Evolutionary conservation across 2,888 invertebrate species (phyloP).

Genomic region (Aricia artaxerxes): DNA sequence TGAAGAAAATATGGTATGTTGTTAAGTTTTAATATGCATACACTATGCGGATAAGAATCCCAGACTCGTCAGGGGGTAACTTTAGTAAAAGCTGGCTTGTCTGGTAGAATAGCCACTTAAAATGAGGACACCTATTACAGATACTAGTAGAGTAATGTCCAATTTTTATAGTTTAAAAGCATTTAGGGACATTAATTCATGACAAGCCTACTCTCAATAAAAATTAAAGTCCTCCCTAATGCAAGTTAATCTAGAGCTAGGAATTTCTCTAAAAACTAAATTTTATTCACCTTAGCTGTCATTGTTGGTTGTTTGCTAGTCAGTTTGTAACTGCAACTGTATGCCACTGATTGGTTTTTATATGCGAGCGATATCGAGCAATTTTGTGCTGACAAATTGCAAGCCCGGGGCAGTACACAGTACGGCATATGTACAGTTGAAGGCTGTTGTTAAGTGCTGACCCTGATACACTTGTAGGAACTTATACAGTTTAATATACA

Average conservation of each 20-base stretch:
- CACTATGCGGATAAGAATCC: no score
- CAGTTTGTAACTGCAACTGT: slow-evolving; percentile 53
- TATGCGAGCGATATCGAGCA: slow-evolving; percentile 44
- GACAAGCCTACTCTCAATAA: no score
- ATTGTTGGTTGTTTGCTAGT: slow-evolving; percentile 60
- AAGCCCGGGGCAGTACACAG: not conserved
- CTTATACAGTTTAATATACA: no score
- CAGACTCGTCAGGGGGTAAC: no score
- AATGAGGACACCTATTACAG: no score
- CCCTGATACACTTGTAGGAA: no score
- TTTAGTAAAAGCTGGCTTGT: no score
- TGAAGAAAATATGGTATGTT: slow-evolving; percentile 39
- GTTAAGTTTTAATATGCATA: not conserved
- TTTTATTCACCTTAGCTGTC: slow-evolving; percentile 59
- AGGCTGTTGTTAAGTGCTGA: not conserved
- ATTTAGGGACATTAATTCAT: no score
- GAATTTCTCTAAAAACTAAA: not conserved
- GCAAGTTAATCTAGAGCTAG: not conserved
- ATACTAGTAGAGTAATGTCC: no score
- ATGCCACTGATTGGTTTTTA: slow-evolving; percentile 56
- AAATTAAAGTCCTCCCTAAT: no score
- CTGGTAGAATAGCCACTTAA: no score
- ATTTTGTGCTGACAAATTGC: slow-evolving; percentile 44
- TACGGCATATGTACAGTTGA: not conserved
- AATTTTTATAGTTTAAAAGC: no score